Percentiles rank a stretch among this genome's conserved stretches.
These are phyloP conservation scores for Metacarcinus magister DNA, from an alignment of 2,888 invertebrate genomes.

Conservation along the genomic window DNA sequence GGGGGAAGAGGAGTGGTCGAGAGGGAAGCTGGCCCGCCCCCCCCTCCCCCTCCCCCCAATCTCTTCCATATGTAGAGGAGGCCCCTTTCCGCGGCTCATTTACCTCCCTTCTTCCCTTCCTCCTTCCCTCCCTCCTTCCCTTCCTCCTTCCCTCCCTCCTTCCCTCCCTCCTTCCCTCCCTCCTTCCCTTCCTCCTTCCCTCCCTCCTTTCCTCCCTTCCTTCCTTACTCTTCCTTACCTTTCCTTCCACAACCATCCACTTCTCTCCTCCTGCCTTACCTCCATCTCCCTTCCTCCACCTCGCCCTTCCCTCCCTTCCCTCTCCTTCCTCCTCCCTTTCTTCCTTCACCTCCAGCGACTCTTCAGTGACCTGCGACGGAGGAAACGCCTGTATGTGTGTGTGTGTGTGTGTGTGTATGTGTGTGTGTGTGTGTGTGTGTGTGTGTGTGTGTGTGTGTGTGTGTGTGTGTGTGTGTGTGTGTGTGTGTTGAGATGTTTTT, in stretches of 20 bases:
- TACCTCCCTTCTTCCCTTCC: neutral
- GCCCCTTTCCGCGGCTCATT: neutral
- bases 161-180: neutral
- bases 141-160: neutral
- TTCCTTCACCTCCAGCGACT: neutral
- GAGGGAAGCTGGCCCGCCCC: neutral
- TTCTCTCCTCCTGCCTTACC: neutral
- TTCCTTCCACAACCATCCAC: neutral
- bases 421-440: neutral
- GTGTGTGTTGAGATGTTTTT: neutral
- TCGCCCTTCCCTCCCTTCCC: neutral
- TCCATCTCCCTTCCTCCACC: neutral
- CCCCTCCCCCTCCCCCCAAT: neutral
- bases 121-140: neutral
- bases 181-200: neutral
- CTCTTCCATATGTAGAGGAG: neutral
- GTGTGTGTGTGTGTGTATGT: constrained; percentile 21
- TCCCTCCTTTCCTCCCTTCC: neutral
- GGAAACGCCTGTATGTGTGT: neutral
- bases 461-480: constrained; percentile 18
- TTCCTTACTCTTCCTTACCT: neutral
- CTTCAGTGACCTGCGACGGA: neutral
- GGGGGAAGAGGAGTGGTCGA: neutral
- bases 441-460: constrained; percentile 8
- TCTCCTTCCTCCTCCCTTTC: neutral